Evolutionary conservation across 2,888 invertebrate species (phyloP).

Genomic region (Dione juno): DNA sequence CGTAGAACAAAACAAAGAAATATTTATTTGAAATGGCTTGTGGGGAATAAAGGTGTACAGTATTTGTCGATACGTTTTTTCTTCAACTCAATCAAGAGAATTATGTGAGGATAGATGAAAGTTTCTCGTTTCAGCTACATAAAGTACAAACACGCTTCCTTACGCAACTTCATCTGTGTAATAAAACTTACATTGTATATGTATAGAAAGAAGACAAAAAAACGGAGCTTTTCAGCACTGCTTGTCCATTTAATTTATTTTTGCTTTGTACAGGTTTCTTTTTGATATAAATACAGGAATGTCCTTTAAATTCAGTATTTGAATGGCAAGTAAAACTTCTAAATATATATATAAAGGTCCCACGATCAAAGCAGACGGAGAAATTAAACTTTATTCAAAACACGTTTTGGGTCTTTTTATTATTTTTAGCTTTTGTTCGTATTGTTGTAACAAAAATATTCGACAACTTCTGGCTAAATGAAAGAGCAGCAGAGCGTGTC

Average conservation of each 20-base stretch:
- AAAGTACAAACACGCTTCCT: neutral
- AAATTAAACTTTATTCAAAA: slow-evolving; percentile 13
- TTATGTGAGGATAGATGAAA: neutral
- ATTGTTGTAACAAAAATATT: slow-evolving; percentile 25
- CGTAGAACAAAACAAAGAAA: too few relatives aligned
- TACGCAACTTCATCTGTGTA: neutral
- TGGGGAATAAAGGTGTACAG: too few relatives aligned
- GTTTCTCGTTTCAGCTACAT: neutral
- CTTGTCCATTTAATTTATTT: neutral
- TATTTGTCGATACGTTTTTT: too few relatives aligned
- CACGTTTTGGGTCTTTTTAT: neutral
- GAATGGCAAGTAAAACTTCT: neutral
- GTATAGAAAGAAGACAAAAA: neutral
- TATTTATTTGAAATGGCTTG: too few relatives aligned
- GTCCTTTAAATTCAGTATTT: neutral
- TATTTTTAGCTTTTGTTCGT: slow-evolving; percentile 5
- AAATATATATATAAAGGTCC: neutral
- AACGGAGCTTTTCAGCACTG: neutral
- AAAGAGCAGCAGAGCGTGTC: slow-evolving; percentile 20
- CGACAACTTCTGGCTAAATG: slow-evolving; percentile 24
- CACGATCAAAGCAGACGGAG: neutral
- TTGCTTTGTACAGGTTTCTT: neutral
- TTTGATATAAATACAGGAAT: neutral
- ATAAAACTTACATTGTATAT: too few relatives aligned
- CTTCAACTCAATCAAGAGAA: neutral